Conservation (phyloP, 2,888 invertebrate species). For the Homarus gammarus region DNA sequence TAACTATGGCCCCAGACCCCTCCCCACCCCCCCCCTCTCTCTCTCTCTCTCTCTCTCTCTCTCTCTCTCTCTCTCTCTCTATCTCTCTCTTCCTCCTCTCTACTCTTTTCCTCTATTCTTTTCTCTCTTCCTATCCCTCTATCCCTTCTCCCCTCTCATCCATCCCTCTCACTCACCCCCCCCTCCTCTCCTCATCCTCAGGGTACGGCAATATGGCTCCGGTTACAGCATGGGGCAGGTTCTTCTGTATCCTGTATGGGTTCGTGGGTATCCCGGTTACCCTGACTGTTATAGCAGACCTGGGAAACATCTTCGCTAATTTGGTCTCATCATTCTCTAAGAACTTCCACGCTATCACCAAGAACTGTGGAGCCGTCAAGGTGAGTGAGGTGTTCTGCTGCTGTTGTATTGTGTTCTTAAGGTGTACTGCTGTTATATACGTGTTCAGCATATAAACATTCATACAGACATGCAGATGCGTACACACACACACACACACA, state of each 20-base stretch:
- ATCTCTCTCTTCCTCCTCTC: neutral
- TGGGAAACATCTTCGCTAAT: slow-evolving; percentile 90
- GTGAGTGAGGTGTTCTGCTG: neutral
- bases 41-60: neutral
- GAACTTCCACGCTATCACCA: neutral
- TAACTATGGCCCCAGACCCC: no score
- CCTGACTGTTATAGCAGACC: slow-evolving; percentile 91
- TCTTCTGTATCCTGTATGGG: slow-evolving; percentile 90
- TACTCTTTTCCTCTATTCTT: neutral
- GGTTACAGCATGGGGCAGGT: slow-evolving; percentile 87
- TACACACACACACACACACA: no score
- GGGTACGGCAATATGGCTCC: slow-evolving; percentile 95
- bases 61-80: no score
- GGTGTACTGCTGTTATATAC: neutral
- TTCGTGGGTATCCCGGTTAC: slow-evolving; percentile 93
- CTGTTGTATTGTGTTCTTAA: neutral
- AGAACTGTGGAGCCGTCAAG: slow-evolving; percentile 29
- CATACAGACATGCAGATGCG: neutral
- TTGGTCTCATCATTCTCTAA: slow-evolving; percentile 51
- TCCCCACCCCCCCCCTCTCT: no score
- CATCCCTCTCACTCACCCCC: no score
- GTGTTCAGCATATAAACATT: neutral
- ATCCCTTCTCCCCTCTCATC: neutral
- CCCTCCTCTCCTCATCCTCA: slow-evolving; percentile 79
- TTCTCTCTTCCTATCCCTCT: neutral